These are phyloP conservation scores for Temnothorax rugatulus DNA, from an alignment of 2,888 invertebrate genomes.

Conservation along the genomic window DNA sequence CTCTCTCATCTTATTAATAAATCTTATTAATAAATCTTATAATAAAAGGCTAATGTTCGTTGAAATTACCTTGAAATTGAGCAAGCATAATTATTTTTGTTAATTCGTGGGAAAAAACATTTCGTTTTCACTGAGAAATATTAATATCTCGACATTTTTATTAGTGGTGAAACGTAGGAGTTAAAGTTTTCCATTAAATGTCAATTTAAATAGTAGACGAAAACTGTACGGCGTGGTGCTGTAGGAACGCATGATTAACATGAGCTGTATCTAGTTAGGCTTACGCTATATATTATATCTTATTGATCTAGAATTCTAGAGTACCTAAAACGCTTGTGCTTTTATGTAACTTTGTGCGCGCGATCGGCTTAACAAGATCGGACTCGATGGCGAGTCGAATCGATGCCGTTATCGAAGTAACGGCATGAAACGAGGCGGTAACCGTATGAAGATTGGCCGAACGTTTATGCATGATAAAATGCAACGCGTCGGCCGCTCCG, in stretches of 20 bases:
- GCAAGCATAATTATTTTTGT: background rate
- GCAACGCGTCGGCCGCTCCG: background rate
- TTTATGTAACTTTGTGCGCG: constrained; percentile 43
- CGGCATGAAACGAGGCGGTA: constrained; percentile 50
- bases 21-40: background rate
- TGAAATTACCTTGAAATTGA: background rate
- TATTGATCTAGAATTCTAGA: constrained; percentile 20
- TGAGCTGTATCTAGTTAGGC: background rate
- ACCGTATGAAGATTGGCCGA: constrained; percentile 43
- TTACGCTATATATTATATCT: background rate
- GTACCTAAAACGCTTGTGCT: constrained; percentile 13
- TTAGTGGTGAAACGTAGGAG: background rate
- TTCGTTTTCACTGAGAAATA: background rate
- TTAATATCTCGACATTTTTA: background rate
- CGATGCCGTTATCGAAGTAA: constrained; percentile 56
- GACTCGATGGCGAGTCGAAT: constrained; percentile 47
- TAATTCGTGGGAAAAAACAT: background rate
- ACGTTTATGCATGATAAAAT: constrained; percentile 47
- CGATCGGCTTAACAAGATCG: constrained; percentile 50
- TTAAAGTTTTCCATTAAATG: constrained; percentile 14
- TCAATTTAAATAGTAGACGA: background rate
- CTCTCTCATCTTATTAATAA: background rate
- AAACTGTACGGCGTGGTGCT: constrained; percentile 48
- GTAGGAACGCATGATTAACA: constrained; percentile 52
- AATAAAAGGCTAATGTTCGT: background rate